Evolutionary conservation across 2,113 vertebrate genomes (phyloP), one percentile per base, ranked within the genome.

Genomic region (Mus musculus): DNA sequence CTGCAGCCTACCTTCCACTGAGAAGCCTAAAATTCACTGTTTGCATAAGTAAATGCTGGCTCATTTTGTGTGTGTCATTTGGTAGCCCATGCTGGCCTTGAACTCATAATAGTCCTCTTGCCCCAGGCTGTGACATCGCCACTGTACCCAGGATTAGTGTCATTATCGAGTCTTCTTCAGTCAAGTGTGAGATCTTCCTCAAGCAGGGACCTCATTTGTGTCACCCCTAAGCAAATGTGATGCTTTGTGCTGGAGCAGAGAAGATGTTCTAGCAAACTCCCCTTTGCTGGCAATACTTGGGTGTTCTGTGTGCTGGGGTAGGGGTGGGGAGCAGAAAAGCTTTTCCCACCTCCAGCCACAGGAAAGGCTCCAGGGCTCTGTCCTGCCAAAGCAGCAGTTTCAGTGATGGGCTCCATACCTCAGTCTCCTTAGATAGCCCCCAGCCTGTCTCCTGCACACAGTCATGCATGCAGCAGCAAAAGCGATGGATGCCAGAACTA

Each of bases 281-380:
- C 94, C 92, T 92, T 95, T 63, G 52, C 92, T 88, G 67, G 71
- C 69, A 85, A 81, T 71, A 52, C 49, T 19, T 93, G 52, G 49
- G 6, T 95, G 42, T 81, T 76, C 54, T 69, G 69, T 80, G 33
- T 71, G 33, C 94, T 93, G 26, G 76, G 63, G 30, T 33, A 33
- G 56, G 22, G 54, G 54, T 11, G 73, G 42, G 52, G 42, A 75
- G 33, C 89, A 82, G 84, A 65, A 63, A 81, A 93, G 67, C 39
- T 24, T 91, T 69, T 42, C 93, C 54, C 69, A 30, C 65, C 61
- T 71, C 67, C 52, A 75, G 7, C 59, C 59, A 3, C 7, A 72
- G 75, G 61, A 73, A 46, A 81, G 88, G 88, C 46, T 42, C 39
- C 28, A 42, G 39, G 61, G 75, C 46, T 90, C 46, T 42, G 26